phyloP scores from a whole-genome alignment of 2,113 vertebrate genomes.

The Laticauda laticaudata region DNA sequence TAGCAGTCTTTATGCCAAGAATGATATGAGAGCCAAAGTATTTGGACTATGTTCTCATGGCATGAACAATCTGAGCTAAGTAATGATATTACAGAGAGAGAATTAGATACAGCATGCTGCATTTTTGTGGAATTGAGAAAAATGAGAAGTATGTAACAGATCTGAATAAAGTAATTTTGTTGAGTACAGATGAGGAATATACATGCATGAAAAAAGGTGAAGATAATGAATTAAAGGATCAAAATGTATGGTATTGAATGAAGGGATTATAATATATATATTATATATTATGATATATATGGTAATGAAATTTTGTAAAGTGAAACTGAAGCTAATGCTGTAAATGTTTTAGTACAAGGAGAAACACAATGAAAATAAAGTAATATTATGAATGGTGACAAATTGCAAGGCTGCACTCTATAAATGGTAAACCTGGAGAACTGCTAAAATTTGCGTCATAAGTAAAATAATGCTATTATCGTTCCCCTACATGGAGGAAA shows the following conservation, averaged over 20 bases:
- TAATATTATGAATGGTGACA: not conserved
- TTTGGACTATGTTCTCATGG: not conserved
- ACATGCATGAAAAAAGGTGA: not conserved
- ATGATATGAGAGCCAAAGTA: not conserved
- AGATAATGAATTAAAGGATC: not conserved
- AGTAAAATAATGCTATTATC: not conserved
- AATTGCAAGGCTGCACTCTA: not conserved
- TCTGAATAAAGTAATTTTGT: not conserved
- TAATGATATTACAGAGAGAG: not conserved
- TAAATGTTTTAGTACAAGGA: not conserved
- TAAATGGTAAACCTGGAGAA: not conserved
- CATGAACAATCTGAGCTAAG: not conserved
- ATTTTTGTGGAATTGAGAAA: not conserved
- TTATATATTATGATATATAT: not conserved
- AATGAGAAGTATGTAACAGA: not conserved
- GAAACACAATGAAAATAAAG: not conserved
- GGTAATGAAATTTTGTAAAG: not conserved
- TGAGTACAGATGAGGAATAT: not conserved
- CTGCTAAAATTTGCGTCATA: not conserved
- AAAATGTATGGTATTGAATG: not conserved
- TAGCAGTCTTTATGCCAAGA: not conserved
- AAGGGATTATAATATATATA: not conserved
- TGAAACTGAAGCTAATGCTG: not conserved
- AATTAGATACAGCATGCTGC: not conserved
- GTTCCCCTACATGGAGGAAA: not conserved